Conservation (phyloP, 2,113 vertebrate genomes). For the rabbit (Oryctolagus cuniculus) region mOryCun1.1 NC_091435.1:122599501-122600000, state of each 20-base stretch:
- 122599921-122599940: too few relatives aligned
- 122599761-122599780: neutral
- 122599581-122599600: neutral
- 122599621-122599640: neutral
- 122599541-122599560: too few relatives aligned
- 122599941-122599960: too few relatives aligned
- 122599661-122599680: neutral
- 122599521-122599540: too few relatives aligned
- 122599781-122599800: neutral
- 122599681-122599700: neutral
- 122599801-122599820: neutral
- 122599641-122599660: neutral
- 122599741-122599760: neutral
- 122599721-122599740: neutral
- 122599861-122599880: conserved; percentile 19
- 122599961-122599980: too few relatives aligned
- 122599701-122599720: conserved; percentile 8
- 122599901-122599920: too few relatives aligned
- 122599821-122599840: neutral
- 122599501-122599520: too few relatives aligned
- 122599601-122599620: neutral
- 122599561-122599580: too few relatives aligned
- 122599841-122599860: conserved; percentile 47
- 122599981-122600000: too few relatives aligned
- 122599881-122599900: conserved; percentile 45